Percentiles rank a stretch among this genome's conserved stretches.
These are phyloP conservation scores for Sebastes baramenuke DNA, from an alignment of 2,797 vertebrate genomes.

Conservation along the genomic window DNA sequence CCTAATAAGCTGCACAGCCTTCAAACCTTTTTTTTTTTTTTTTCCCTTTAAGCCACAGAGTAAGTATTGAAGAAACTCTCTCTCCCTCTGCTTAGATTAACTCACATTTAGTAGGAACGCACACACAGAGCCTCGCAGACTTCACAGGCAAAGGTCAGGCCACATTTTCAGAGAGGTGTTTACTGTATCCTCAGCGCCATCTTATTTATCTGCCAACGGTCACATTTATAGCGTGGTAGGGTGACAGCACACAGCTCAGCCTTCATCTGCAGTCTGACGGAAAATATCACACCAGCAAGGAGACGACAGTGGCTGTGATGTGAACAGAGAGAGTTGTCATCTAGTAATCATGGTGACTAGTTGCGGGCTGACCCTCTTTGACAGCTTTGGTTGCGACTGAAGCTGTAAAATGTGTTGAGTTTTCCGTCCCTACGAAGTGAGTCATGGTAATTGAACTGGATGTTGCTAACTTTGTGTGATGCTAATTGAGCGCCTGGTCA, in stretches of 20 bases:
- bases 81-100: neutral
- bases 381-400: neutral
- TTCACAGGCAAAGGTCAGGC: conserved; percentile 25
- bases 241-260: conserved; percentile 2
- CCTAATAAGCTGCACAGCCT: conserved; percentile 18
- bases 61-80: conserved; percentile 15
- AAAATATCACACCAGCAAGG: conserved; percentile 31
- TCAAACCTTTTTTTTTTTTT: conserved; percentile 15
- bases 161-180: conserved; percentile 28
- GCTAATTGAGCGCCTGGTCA: conserved; percentile 40
- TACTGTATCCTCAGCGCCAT: neutral
- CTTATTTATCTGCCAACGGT: neutral
- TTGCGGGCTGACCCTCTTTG: neutral
- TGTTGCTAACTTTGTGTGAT: conserved; percentile 29
- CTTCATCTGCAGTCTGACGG: neutral
- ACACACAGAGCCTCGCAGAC: conserved; percentile 12
- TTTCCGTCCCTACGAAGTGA: neutral
- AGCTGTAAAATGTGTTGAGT: conserved; percentile 6
- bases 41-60: conserved; percentile 5
- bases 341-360: neutral
- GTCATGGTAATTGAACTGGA: neutral
- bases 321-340: conserved; percentile 9
- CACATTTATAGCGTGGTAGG: conserved; percentile 9
- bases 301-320: neutral
- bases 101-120: conserved; percentile 10